These are phyloP conservation scores for Barypeithes pellucidus DNA, from an alignment of 2,888 invertebrate species.

Conservation along the genomic window DNA sequence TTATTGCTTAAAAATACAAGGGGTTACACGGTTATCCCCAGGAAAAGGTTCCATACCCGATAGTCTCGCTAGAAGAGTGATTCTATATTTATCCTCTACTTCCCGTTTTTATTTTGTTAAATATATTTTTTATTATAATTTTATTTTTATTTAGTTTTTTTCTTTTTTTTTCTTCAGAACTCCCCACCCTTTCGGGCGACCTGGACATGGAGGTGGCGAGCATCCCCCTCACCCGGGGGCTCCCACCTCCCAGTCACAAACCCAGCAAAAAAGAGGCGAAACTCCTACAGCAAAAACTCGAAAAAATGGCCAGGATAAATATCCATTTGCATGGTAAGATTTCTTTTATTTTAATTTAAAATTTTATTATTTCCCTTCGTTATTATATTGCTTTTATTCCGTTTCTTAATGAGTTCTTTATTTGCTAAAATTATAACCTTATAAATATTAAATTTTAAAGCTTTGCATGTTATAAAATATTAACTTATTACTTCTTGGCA, in stretches of 20 bases:
- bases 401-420: neutral
- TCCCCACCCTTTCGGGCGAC: slow-evolving; percentile 74
- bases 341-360: slow-evolving; percentile 5
- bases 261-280: slow-evolving; percentile 80
- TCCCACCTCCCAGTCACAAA: slow-evolving; percentile 72
- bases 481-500: no score
- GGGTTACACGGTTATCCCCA: no score
- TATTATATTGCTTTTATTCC: neutral
- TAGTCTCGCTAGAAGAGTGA: no score
- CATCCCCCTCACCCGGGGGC: slow-evolving; percentile 72
- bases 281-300: slow-evolving; percentile 81
- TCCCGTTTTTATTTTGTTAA: no score
- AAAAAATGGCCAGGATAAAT: slow-evolving; percentile 85
- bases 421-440: no score
- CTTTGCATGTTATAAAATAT: no score
- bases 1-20: no score
- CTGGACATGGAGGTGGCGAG: slow-evolving; percentile 72
- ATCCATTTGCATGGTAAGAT: slow-evolving; percentile 87
- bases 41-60: no score
- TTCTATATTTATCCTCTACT: no score
- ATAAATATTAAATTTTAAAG: no score
- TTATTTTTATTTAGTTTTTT: slow-evolving; percentile 60
- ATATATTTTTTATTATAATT: slow-evolving; percentile 51
- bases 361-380: neutral
- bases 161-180: slow-evolving; percentile 69